Evolutionary conservation across 1,140 invertebrate genomes (phyloP).

Genomic region (Scaptodrosophila lebanonensis): DNA sequence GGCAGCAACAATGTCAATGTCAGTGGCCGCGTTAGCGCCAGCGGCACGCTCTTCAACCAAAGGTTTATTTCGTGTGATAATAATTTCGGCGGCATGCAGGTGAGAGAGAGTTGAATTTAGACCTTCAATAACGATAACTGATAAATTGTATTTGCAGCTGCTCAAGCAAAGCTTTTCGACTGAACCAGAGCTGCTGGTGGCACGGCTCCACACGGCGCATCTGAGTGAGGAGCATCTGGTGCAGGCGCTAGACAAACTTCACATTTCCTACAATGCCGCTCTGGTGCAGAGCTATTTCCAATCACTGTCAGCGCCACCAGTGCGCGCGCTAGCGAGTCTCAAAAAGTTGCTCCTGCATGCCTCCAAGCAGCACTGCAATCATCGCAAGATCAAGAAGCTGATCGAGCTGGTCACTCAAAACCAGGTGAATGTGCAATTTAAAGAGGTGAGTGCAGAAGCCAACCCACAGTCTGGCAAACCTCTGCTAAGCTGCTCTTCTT

Average conservation of each 20-base stretch:
- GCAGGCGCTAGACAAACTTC: constrained; percentile 68
- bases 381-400: constrained; percentile 60
- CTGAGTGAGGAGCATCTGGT: constrained; percentile 58
- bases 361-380: constrained; percentile 66
- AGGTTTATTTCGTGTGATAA: constrained; percentile 67
- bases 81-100: constrained; percentile 54
- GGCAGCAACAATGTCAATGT: neutral
- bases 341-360: constrained; percentile 56
- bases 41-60: constrained; percentile 45
- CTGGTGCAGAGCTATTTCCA: constrained; percentile 54
- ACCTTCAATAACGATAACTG: neutral
- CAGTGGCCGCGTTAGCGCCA: constrained; percentile 17
- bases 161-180: constrained; percentile 57
- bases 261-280: constrained; percentile 57
- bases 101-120: constrained; percentile 7
- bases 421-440: constrained; percentile 62
- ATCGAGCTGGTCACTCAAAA: constrained; percentile 54
- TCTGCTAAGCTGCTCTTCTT: neutral
- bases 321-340: constrained; percentile 28
- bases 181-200: constrained; percentile 42
- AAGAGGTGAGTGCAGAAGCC: constrained; percentile 32
- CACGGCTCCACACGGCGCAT: constrained; percentile 50
- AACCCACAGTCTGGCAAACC: neutral
- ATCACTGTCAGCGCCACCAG: constrained; percentile 1
- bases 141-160: constrained; percentile 24